phyloP scores from a whole-genome alignment of 2,113 vertebrate genomes.

The Chascanopsetta lugubris region DNA sequence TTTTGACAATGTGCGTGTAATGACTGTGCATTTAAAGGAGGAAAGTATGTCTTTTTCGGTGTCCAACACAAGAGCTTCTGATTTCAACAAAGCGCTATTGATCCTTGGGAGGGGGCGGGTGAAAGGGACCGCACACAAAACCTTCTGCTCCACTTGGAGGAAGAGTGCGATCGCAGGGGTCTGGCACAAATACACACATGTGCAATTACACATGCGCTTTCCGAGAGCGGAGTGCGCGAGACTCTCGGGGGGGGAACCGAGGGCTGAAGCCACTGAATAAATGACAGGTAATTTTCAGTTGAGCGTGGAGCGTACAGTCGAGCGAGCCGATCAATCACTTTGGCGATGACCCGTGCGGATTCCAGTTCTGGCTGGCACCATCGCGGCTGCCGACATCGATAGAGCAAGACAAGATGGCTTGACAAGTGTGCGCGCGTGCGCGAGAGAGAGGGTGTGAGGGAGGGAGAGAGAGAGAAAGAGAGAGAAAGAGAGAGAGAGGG shows the following conservation, averaged over 20 bases:
- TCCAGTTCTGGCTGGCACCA: slow-evolving; percentile 58
- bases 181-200: slow-evolving; percentile 20
- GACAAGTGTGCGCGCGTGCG: slow-evolving; percentile 30
- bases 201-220: slow-evolving; percentile 40
- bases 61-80: slow-evolving; percentile 50
- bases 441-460: background rate
- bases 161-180: slow-evolving; percentile 27
- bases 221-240: slow-evolving; percentile 36
- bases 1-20: slow-evolving; percentile 56
- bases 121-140: slow-evolving; percentile 47
- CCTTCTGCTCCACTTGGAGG: slow-evolving; percentile 30
- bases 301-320: slow-evolving; percentile 48
- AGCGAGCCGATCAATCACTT: slow-evolving; percentile 83
- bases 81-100: slow-evolving; percentile 72
- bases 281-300: slow-evolving; percentile 86
- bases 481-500: background rate
- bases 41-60: slow-evolving; percentile 52
- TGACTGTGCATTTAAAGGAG: slow-evolving; percentile 55
- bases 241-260: slow-evolving; percentile 72
- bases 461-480: background rate
- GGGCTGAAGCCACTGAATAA: slow-evolving; percentile 81
- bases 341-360: slow-evolving; percentile 81
- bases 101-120: slow-evolving; percentile 29
- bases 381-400: slow-evolving; percentile 56
- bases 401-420: slow-evolving; percentile 54